Conservation (phyloP, 1,140 invertebrate genomes). For the Potamilus streckersoni region DNA sequence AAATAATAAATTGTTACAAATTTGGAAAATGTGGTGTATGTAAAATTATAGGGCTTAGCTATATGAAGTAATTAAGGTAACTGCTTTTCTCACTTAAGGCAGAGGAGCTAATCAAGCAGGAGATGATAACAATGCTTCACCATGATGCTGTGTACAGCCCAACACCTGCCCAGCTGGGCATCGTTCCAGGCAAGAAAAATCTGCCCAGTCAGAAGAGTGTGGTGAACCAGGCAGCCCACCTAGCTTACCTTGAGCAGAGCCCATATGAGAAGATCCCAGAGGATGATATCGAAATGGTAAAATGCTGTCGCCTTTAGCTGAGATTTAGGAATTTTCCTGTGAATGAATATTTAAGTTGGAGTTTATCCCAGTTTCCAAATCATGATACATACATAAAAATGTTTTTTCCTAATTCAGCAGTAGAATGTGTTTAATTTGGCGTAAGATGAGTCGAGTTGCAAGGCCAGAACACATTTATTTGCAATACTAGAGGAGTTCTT, state of each 20-base stretch:
- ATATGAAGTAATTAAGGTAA: not conserved
- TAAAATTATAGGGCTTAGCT: no score
- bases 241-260: conserved; percentile 86
- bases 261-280: conserved; percentile 81
- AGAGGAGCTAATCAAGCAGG: conserved; percentile 96
- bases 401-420: no score
- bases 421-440: no score
- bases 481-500: no score
- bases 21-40: no score
- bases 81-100: conserved; percentile 73
- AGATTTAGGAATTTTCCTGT: no score
- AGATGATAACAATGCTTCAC: conserved; percentile 96
- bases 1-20: no score
- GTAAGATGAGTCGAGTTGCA: no score
- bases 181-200: conserved; percentile 58
- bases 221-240: conserved; percentile 76
- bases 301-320: not conserved
- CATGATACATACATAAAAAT: no score
- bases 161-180: conserved; percentile 64
- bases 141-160: conserved; percentile 78
- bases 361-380: no score
- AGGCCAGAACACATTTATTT: no score
- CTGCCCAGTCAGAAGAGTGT: conserved; percentile 60
- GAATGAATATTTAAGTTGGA: no score
- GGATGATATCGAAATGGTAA: conserved; percentile 78